Evolutionary conservation across 2,888 invertebrate species (phyloP), one percentile per base, ranked within the genome.

Genomic region (Sthenelais limicola): DNA sequence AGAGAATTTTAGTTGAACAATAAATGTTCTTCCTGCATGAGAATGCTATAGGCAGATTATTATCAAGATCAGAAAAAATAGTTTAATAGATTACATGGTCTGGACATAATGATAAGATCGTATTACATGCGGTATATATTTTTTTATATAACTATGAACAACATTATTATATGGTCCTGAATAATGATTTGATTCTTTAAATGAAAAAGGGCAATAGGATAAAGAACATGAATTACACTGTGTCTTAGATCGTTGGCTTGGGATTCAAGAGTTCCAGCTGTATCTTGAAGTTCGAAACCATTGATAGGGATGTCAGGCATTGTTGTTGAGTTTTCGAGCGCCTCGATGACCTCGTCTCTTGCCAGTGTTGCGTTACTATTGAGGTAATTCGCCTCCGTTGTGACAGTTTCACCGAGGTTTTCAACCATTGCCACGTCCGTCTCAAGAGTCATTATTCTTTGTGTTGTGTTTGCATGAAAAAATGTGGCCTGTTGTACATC

Each of bases 191-290:
- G n/a, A n/a, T n/a, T n/a, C n/a, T n/a, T n/a, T n/a, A n/a, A n/a
- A n/a, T n/a, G n/a, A n/a, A n/a, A n/a, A n/a, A n/a, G n/a, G n/a
- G n/a, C n/a, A n/a, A n/a, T n/a, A n/a, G n/a, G n/a, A n/a, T n/a
- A n/a, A n/a, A n/a, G n/a, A n/a, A n/a, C n/a, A n/a, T n/a, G 15
- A 62, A 35, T 62, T 38, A 62, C 62, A 24, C 62, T 62, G 5
- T 9, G 7, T 38, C 5, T 5, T 5, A 62, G 62, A 15, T 5
- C 5, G 3, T 62, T 43, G 2, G 62, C 62, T 26, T 62, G 38
- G 26, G 2, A 1, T 4, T 26, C 24, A 3, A 62, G 62, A 12
- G 4, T 12, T 3, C 1, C 24, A 1, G 62, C 62, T 26, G 24
- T 35, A 12, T 1, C 1, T 43, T 62, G 62, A 7, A 62, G 38